Evolutionary conservation across 2,113 vertebrate genomes (phyloP).

Genomic region (Cisticola juncidis): DNA sequence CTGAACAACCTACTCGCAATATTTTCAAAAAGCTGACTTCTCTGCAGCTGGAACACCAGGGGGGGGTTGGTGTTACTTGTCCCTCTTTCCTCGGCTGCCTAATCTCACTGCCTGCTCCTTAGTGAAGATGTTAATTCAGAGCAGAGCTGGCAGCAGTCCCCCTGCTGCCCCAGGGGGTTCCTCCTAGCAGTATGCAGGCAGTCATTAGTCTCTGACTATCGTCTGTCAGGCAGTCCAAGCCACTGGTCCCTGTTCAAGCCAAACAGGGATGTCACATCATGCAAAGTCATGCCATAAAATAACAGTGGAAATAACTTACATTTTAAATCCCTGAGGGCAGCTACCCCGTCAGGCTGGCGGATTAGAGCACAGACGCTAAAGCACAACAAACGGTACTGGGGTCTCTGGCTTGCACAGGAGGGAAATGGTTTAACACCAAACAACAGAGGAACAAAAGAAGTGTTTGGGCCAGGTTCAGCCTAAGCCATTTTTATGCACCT

Average conservation of each 20-base stretch:
- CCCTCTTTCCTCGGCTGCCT: not conserved
- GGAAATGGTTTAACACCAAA: not conserved
- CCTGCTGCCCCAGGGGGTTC: slow-evolving; percentile 38
- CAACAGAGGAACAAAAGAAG: not conserved
- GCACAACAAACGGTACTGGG: not conserved
- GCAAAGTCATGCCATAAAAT: slow-evolving; percentile 50
- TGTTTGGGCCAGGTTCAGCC: not conserved
- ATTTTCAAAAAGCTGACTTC: not conserved
- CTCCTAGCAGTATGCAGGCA: slow-evolving; percentile 47
- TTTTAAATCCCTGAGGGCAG: slow-evolving; percentile 5
- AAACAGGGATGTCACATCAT: slow-evolving; percentile 13
- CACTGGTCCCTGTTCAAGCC: not conserved
- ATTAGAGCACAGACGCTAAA: not conserved
- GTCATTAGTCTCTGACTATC: slow-evolving; percentile 45
- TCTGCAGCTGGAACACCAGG: not conserved
- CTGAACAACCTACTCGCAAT: not conserved
- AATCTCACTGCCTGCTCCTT: not conserved
- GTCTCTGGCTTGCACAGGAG: not conserved
- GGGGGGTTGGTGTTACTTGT: not conserved
- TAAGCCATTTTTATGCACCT: not conserved
- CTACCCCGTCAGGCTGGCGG: not conserved
- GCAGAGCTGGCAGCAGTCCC: slow-evolving; percentile 32
- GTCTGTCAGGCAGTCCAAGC: slow-evolving; percentile 35
- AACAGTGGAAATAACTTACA: not conserved
- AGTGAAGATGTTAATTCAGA: slow-evolving; percentile 58